Percentiles rank a stretch among this genome's conserved stretches.
phyloP scores from a whole-genome alignment of 2,797 vertebrate species.

The Rhinella marina region DNA sequence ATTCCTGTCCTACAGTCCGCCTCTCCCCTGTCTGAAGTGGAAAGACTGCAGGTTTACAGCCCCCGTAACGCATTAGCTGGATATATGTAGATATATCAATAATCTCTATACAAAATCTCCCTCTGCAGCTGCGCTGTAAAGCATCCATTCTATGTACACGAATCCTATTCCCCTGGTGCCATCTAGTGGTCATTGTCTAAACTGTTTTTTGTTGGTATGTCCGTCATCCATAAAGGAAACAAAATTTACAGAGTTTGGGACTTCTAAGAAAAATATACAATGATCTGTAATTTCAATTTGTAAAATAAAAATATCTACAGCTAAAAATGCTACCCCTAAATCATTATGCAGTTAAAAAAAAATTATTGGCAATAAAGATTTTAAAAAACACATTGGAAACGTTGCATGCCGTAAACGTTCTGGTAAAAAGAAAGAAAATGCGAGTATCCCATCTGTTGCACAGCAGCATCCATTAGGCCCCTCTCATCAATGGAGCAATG shows the following conservation, averaged over 20 bases:
- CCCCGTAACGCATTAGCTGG: too few species aligned
- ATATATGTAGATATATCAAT: not conserved
- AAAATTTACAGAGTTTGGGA: not conserved
- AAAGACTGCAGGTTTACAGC: too few species aligned
- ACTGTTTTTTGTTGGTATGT: not conserved
- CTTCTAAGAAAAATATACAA: conserved; percentile 8
- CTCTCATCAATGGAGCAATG: too few species aligned
- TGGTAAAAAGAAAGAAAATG: not conserved
- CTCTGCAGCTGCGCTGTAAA: not conserved
- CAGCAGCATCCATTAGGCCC: not conserved
- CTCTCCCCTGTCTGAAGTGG: not conserved
- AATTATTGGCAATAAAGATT: not conserved
- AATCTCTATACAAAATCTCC: not conserved
- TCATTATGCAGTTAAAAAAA: not conserved
- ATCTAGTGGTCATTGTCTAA: conserved; percentile 19
- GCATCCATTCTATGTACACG: not conserved
- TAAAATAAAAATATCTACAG: not conserved
- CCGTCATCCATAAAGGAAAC: not conserved
- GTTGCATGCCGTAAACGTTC: not conserved
- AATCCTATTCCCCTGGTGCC: not conserved
- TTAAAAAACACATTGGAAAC: not conserved
- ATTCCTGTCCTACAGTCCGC: too few species aligned
- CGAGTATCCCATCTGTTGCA: not conserved
- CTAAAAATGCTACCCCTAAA: not conserved
- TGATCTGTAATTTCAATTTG: too few species aligned